A percentile compares a stretch with the other conserved stretches of the same genome.
phyloP scores from a whole-genome alignment of 1,140 invertebrate species.

The Brachionus plicatilis region DNA sequence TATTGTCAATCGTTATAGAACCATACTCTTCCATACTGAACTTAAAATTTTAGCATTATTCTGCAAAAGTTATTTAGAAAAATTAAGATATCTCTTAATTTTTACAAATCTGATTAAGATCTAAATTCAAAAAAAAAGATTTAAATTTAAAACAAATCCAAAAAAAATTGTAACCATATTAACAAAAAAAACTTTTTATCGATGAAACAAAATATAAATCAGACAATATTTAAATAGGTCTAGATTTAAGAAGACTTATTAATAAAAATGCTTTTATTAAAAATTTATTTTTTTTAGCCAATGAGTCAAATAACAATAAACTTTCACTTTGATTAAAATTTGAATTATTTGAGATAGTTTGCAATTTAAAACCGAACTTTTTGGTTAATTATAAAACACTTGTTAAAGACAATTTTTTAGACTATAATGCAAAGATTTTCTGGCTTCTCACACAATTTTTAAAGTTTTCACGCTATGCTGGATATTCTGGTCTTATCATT shows the following conservation, averaged over 20 bases:
- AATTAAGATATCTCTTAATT: neutral
- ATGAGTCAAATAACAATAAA: neutral
- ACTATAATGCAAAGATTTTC: neutral
- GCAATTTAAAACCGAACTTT: neutral
- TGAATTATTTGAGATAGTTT: neutral
- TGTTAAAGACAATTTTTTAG: neutral
- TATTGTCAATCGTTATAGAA: conserved; percentile 35
- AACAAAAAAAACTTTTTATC: neutral
- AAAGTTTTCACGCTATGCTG: neutral
- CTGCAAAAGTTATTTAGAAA: neutral
- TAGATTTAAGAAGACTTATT: neutral
- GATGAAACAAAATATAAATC: neutral
- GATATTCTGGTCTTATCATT: neutral
- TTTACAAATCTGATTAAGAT: neutral
- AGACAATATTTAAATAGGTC: neutral
- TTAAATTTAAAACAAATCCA: neutral
- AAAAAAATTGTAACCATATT: neutral
- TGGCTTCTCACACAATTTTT: neutral
- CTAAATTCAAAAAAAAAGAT: neutral
- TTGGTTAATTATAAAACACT: neutral
- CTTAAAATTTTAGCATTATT: conserved; percentile 8
- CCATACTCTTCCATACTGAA: conserved; percentile 10
- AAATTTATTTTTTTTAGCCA: neutral
- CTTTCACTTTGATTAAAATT: neutral
- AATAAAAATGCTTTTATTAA: neutral